Evolutionary conservation across 2,113 vertebrate genomes (phyloP).

Genomic region (Cromileptes altivelis): DNA sequence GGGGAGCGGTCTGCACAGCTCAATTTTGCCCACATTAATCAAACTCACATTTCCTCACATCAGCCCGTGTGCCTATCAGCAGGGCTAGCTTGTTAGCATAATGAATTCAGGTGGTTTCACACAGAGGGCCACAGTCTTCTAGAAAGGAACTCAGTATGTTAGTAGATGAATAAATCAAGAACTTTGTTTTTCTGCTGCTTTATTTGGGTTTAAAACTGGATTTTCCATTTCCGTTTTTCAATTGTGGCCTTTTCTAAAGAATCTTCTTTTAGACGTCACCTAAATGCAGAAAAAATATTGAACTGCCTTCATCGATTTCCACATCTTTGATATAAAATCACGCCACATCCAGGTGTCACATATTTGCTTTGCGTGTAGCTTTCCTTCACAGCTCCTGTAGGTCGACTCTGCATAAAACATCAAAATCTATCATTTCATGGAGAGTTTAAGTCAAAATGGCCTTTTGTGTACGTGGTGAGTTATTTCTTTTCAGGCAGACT

Average conservation of each 20-base stretch:
- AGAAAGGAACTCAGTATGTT: constrained; percentile 8
- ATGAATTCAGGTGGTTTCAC: constrained; percentile 79
- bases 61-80: constrained; percentile 77
- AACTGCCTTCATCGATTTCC: constrained; percentile 23
- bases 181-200: constrained; percentile 10
- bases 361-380: constrained; percentile 7
- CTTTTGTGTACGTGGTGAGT: constrained; percentile 55
- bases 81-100: constrained; percentile 77
- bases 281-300: neutral
- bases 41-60: constrained; percentile 84
- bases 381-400: constrained; percentile 19
- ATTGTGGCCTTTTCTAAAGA: neutral
- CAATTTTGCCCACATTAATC: constrained; percentile 85
- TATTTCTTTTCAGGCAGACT: constrained; percentile 70
- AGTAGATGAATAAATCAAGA: constrained; percentile 47
- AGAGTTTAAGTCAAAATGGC: constrained; percentile 58
- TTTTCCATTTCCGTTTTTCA: neutral
- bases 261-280: neutral
- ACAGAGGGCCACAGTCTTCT: constrained; percentile 69
- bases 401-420: constrained; percentile 28
- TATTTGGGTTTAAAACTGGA: neutral
- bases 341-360: neutral
- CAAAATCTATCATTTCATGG: constrained; percentile 54
- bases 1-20: constrained; percentile 77
- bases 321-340: neutral